These are phyloP conservation scores for western clawed frog (Xenopus tropicalis) DNA, from an alignment of 2,113 vertebrate species.

Conservation along the genomic window UCB_Xtro_10.0 CM004452.2:17060001-17060500, in stretches of 20 bases:
- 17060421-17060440: constrained; percentile 98
- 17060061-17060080: constrained; percentile 24
- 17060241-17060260: constrained; percentile 93
- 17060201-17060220: constrained; percentile 45
- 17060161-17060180: not conserved
- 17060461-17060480: constrained; percentile 14
- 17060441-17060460: constrained; percentile 76
- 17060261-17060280: constrained; percentile 88
- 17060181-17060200: not conserved
- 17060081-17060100: constrained; percentile 25
- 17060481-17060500: too few relatives aligned
- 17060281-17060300: constrained; percentile 92
- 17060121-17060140: not conserved
- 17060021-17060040: constrained; percentile 24
- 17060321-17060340: constrained; percentile 88
- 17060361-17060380: constrained; percentile 99
- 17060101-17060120: constrained; percentile 26
- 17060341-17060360: constrained; percentile 95
- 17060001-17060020: constrained; percentile 7
- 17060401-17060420: constrained; percentile 94
- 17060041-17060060: constrained; percentile 28
- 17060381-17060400: constrained; percentile 98
- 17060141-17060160: not conserved
- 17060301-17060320: constrained; percentile 96
- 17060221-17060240: constrained; percentile 90